phyloP scores from a whole-genome alignment of 2,888 invertebrate species.

The Harpagoxenus sublaevis region DNA sequence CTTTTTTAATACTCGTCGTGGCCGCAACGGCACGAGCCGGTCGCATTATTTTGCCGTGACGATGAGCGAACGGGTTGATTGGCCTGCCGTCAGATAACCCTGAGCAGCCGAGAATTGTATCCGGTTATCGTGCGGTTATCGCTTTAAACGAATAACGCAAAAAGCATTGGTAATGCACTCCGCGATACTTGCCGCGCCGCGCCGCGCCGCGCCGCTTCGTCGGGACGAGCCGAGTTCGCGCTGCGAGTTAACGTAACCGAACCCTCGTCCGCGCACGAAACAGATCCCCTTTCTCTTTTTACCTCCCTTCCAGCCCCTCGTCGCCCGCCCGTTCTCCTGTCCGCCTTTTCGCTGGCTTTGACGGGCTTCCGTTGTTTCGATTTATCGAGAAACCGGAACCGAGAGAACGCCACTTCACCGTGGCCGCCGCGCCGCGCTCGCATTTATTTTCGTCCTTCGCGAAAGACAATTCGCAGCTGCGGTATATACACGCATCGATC shows the following conservation, averaged over 20 bases:
- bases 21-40: slow-evolving; percentile 36
- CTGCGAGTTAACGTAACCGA: slow-evolving; percentile 70
- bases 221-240: slow-evolving; percentile 52
- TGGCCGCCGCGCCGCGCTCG: neutral
- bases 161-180: slow-evolving; percentile 72
- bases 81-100: slow-evolving; percentile 86
- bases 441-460: slow-evolving; percentile 19
- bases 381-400: slow-evolving; percentile 86
- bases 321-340: slow-evolving; percentile 23
- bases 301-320: slow-evolving; percentile 20
- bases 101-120: slow-evolving; percentile 84
- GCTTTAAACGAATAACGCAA: slow-evolving; percentile 75
- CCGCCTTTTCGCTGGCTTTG: slow-evolving; percentile 41
- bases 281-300: slow-evolving; percentile 38
- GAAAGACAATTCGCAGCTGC: slow-evolving; percentile 14
- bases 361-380: slow-evolving; percentile 82
- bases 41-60: slow-evolving; percentile 60
- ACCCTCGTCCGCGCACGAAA: slow-evolving; percentile 68
- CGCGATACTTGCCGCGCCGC: slow-evolving; percentile 28
- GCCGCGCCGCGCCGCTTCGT: slow-evolving; percentile 23
- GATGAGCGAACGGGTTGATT: slow-evolving; percentile 81
- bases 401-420: slow-evolving; percentile 42
- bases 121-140: slow-evolving; percentile 85
- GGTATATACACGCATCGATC: neutral
- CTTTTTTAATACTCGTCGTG: slow-evolving; percentile 23